Evolutionary conservation across 2,797 vertebrate genomes (phyloP).

Genomic region (Potorous gilbertii): DNA sequence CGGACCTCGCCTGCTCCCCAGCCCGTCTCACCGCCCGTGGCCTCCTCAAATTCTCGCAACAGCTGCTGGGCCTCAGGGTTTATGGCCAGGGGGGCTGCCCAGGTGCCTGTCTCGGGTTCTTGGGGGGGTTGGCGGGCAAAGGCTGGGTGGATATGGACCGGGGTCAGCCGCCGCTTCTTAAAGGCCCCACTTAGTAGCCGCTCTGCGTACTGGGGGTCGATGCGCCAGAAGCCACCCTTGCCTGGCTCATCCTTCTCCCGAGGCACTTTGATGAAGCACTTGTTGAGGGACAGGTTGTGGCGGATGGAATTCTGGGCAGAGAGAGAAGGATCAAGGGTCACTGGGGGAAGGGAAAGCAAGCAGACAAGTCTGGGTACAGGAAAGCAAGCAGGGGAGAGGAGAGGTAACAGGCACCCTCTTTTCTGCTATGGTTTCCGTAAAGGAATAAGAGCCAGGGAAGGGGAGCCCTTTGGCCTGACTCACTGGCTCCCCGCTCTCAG

Average conservation of each 20-base stretch:
- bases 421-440: rapidly evolving
- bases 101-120: slow-evolving; percentile 63
- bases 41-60: slow-evolving; percentile 92
- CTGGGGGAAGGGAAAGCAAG: neutral
- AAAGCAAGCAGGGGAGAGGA: rapidly evolving
- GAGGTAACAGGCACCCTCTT: neutral
- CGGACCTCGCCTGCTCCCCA: slow-evolving; percentile 84
- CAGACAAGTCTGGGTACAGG: neutral
- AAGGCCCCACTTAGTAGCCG: slow-evolving; percentile 92
- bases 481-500: slow-evolving; percentile 56
- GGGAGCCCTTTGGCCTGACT: neutral
- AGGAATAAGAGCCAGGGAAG: neutral
- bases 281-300: slow-evolving; percentile 97
- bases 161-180: slow-evolving; percentile 91
- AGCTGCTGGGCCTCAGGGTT: slow-evolving; percentile 89
- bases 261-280: slow-evolving; percentile 98
- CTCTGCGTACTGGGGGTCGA: slow-evolving; percentile 94
- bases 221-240: slow-evolving; percentile 98
- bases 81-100: slow-evolving; percentile 77
- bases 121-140: slow-evolving; percentile 84
- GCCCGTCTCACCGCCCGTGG: slow-evolving; percentile 84
- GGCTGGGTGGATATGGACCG: slow-evolving; percentile 92
- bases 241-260: slow-evolving; percentile 96
- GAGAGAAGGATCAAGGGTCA: slow-evolving; percentile 27
- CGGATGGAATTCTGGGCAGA: slow-evolving; percentile 94